Evolutionary conservation across 1,140 invertebrate genomes (phyloP).

Genomic region (Scaptomyza hsui): DNA sequence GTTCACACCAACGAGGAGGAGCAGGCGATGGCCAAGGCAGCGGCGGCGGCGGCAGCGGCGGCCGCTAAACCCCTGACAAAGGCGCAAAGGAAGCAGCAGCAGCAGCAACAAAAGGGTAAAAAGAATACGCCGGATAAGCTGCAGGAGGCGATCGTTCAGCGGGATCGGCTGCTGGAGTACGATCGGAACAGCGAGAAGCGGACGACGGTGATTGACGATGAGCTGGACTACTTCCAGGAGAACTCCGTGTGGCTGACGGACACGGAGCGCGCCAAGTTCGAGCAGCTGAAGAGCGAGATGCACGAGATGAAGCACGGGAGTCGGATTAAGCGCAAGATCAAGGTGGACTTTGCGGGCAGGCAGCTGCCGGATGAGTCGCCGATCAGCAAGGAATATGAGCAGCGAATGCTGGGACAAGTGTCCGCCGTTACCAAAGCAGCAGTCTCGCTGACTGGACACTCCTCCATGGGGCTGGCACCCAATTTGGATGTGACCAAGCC

Average conservation of each 20-base stretch:
- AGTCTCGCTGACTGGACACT: conserved; percentile 45
- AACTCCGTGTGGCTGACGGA: conserved; percentile 92
- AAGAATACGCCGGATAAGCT: conserved; percentile 75
- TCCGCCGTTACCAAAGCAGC: conserved; percentile 56
- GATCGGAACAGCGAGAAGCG: conserved; percentile 93
- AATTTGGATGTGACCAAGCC: conserved; percentile 56
- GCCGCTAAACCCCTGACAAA: conserved; percentile 6
- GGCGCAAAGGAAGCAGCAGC: conserved; percentile 37
- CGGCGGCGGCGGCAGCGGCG: too few relatives aligned
- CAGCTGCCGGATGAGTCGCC: conserved; percentile 85
- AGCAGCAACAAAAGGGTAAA: conserved; percentile 5
- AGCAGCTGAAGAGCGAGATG: conserved; percentile 89
- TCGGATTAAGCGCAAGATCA: conserved; percentile 88
- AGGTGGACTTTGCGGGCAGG: conserved; percentile 92
- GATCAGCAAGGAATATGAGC: conserved; percentile 85
- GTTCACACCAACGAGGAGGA: conserved; percentile 91
- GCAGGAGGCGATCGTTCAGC: conserved; percentile 90
- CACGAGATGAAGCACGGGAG: conserved; percentile 89
- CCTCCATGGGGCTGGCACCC: conserved; percentile 41
- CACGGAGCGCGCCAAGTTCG: conserved; percentile 88
- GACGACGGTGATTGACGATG: conserved; percentile 97
- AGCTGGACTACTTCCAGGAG: conserved; percentile 94
- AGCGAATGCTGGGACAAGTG: conserved; percentile 84
- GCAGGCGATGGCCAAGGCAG: conserved; percentile 44
- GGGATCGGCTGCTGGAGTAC: conserved; percentile 93